These are phyloP conservation scores for Calcarius ornatus DNA, from an alignment of 2,113 vertebrate species.

Conservation along the genomic window DNA sequence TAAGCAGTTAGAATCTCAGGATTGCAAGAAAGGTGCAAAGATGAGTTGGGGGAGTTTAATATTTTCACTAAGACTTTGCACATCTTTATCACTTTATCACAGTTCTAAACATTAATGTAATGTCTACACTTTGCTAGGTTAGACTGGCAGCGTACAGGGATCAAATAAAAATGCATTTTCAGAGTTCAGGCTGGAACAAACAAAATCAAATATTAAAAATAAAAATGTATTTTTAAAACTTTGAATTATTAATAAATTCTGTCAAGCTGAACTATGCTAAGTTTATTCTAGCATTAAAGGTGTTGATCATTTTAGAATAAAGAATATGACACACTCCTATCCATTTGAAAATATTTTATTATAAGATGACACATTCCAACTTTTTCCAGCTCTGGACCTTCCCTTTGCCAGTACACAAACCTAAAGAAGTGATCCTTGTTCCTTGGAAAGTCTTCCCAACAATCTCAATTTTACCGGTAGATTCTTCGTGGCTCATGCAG, in stretches of 20 bases:
- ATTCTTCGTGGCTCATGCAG: slow-evolving; percentile 85
- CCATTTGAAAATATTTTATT: slow-evolving; percentile 43
- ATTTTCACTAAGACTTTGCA: fast-evolving
- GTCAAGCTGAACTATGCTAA: background rate
- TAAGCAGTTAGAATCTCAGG: background rate
- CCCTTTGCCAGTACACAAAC: background rate
- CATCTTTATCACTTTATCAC: background rate
- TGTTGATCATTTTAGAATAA: background rate
- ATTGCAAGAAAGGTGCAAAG: background rate
- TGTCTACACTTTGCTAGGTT: background rate
- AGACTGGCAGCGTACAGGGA: background rate
- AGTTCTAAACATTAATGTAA: background rate
- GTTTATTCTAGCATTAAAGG: background rate
- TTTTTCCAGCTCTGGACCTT: background rate
- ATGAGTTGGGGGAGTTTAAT: background rate
- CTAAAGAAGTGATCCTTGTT: background rate
- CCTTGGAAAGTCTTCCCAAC: background rate
- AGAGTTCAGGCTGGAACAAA: background rate
- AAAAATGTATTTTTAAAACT: background rate
- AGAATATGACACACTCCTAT: background rate
- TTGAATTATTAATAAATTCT: background rate
- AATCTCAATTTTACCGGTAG: slow-evolving; percentile 41
- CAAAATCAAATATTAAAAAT: background rate
- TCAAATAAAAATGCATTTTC: background rate
- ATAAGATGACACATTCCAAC: background rate